Conservation (phyloP, 2,113 vertebrate genomes). For the Gorsachius goisagi region DNA sequence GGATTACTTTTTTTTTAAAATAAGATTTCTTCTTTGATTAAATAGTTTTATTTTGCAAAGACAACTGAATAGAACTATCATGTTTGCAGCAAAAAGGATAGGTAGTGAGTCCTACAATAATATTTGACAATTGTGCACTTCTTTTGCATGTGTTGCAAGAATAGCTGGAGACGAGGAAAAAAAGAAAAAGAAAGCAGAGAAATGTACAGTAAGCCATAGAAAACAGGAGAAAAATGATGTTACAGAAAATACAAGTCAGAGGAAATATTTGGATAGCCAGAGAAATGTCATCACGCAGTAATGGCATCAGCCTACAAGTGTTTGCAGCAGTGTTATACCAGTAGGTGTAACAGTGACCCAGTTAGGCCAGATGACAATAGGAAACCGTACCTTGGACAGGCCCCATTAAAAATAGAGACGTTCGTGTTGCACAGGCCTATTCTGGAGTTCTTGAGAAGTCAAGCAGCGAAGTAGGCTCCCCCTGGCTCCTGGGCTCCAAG, state of each 20-base stretch:
- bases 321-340: background rate
- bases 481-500: background rate
- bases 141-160: background rate
- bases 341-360: background rate
- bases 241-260: slow-evolving; percentile 14
- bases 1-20: background rate
- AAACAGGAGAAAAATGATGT: background rate
- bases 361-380: background rate
- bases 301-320: background rate
- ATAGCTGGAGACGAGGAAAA: background rate
- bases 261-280: slow-evolving; percentile 11
- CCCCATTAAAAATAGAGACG: background rate
- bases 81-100: background rate
- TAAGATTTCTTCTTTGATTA: slow-evolving; percentile 23
- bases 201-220: background rate
- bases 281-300: background rate
- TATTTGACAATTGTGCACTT: background rate
- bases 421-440: background rate
- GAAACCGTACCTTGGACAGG: background rate
- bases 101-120: background rate
- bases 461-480: background rate
- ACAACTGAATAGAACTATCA: background rate
- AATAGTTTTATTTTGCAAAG: background rate
- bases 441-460: background rate
- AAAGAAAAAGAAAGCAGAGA: background rate